A percentile compares a stretch with the other conserved stretches of the same genome.
These are phyloP conservation scores for Garra rufa DNA, from an alignment of 2,113 vertebrate species.

Conservation along the genomic window DNA sequence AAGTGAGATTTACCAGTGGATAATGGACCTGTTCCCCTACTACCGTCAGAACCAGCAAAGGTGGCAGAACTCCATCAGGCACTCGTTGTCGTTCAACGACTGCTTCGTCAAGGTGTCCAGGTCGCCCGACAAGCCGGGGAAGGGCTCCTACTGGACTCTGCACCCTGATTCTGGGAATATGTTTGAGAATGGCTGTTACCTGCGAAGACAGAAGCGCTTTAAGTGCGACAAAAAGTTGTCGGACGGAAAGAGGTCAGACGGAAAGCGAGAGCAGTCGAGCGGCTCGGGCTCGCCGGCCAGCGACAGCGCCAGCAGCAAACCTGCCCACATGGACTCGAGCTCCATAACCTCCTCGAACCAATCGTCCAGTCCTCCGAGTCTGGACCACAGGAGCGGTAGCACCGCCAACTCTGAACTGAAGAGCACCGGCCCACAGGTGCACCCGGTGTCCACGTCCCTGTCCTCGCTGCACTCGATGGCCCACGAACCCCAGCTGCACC, in stretches of 20 bases:
- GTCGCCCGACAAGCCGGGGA: conserved; percentile 96
- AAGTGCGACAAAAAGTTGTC: conserved; percentile 90
- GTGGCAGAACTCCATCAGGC: conserved; percentile 99
- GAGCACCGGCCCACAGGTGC: conserved; percentile 76
- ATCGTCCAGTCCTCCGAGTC: conserved; percentile 77
- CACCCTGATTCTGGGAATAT: conserved; percentile 98
- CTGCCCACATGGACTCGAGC: conserved; percentile 77
- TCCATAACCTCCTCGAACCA: conserved; percentile 77
- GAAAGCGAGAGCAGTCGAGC: conserved; percentile 75
- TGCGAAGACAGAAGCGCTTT: conserved; percentile 96
- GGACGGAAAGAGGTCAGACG: conserved; percentile 73
- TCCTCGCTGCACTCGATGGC: conserved; percentile 84
- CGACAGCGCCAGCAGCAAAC: conserved; percentile 74
- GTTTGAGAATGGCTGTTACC: conserved; percentile 98
- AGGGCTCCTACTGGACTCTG: conserved; percentile 97
- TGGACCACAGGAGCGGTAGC: conserved; percentile 78
- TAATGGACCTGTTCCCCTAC: conserved; percentile 98
- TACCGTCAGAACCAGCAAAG: conserved; percentile 98
- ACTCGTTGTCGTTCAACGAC: conserved; percentile 98
- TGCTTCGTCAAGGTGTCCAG: conserved; percentile 98
- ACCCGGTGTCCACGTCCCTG: conserved; percentile 75
- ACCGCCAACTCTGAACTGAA: conserved; percentile 81
- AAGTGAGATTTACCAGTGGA: conserved; percentile 99
- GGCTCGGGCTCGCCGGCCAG: conserved; percentile 79
- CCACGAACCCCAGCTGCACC: conserved; percentile 90